A percentile compares a stretch with the other conserved stretches of the same genome.
These are phyloP conservation scores for Ictalurus punctatus DNA, from an alignment of 2,113 vertebrate species.

Conservation along the genomic window DNA sequence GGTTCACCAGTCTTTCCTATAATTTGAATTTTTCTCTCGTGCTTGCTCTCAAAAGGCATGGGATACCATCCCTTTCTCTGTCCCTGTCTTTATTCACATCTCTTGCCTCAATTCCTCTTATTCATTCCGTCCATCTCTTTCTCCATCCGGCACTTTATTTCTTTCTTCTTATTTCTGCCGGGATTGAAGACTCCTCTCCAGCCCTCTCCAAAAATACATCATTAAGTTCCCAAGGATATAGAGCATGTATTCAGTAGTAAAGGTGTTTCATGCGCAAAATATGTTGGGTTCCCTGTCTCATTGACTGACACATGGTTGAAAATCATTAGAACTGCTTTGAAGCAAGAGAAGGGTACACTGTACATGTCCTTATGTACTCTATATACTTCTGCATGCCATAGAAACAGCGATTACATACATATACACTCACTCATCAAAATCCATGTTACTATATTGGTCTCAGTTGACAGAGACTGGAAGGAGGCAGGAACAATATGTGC, in stretches of 20 bases:
- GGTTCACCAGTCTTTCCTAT: conserved; percentile 33
- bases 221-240: conserved; percentile 29
- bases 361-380: conserved; percentile 33
- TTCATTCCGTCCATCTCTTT: conserved; percentile 18
- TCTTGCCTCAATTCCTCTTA: conserved; percentile 46
- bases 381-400: background rate
- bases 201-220: conserved; percentile 35
- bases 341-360: conserved; percentile 32
- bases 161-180: conserved; percentile 30
- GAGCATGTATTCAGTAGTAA: conserved; percentile 20
- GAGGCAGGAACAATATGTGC: background rate
- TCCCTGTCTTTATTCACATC: conserved; percentile 49
- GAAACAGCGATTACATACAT: background rate
- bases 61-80: background rate
- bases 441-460: background rate
- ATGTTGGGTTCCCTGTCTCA: conserved; percentile 17
- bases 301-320: conserved; percentile 45
- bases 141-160: conserved; percentile 32
- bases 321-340: conserved; percentile 19
- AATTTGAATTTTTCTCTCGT: background rate
- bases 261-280: conserved; percentile 54
- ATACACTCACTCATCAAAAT: background rate
- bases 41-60: background rate
- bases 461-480: background rate
- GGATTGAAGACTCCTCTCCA: conserved; percentile 25